Evolutionary conservation across 2,888 invertebrate genomes (phyloP).

Genomic region (Cantharis lateralis): DNA sequence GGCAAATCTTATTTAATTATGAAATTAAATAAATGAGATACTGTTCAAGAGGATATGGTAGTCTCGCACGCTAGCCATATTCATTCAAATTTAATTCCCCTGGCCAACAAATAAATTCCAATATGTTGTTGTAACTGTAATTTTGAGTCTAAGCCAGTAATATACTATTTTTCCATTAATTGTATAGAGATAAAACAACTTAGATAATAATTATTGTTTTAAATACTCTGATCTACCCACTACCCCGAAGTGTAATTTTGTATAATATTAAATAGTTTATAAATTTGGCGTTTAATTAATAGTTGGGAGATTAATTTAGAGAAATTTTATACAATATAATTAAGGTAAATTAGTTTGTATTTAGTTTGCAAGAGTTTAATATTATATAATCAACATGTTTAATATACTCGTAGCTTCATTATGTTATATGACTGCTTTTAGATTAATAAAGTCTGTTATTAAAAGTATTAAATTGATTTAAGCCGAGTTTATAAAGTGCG

Average conservation of each 20-base stretch:
- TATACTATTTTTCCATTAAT: not conserved
- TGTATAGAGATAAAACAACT: not conserved
- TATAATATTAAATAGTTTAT: conserved; percentile 5
- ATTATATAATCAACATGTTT: not conserved
- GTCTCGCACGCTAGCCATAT: too few species aligned
- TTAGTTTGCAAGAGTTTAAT: conserved; percentile 1
- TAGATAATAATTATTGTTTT: not conserved
- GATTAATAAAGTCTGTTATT: not conserved
- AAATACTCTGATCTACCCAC: not conserved
- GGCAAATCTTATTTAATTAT: too few species aligned
- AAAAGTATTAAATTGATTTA: not conserved
- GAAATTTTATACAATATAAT: conserved; percentile 14
- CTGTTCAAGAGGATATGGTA: too few species aligned
- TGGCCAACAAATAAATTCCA: too few species aligned
- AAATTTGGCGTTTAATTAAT: conserved; percentile 20
- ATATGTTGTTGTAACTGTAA: too few species aligned
- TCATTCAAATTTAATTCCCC: too few species aligned
- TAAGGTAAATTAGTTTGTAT: conserved; percentile 18
- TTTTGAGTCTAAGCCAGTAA: too few species aligned
- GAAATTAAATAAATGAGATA: too few species aligned
- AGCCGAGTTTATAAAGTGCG: not conserved
- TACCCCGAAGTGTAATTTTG: not conserved
- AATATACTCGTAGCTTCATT: not conserved
- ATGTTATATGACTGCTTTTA: not conserved
- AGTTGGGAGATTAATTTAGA: conserved; percentile 16